Evolutionary conservation across 2,888 invertebrate genomes (phyloP).

Genomic region (Drepanosiphum platanoidis): DNA sequence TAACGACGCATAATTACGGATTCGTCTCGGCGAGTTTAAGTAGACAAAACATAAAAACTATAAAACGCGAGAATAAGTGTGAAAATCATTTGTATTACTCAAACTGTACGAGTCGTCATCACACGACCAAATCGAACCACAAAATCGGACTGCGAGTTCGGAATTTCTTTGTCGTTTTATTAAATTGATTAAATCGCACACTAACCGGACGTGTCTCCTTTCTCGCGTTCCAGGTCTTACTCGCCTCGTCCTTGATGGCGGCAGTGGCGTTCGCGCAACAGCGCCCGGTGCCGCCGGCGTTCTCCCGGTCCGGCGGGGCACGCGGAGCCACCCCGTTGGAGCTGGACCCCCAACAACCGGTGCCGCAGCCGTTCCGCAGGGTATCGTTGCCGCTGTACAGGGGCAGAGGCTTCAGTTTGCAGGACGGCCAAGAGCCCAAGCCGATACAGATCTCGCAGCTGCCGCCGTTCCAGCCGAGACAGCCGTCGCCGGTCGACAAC

Average conservation of each 20-base stretch:
- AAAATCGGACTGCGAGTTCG: too few relatives aligned
- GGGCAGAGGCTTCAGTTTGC: constrained; percentile 42
- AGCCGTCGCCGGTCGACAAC: neutral
- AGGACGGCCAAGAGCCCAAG: constrained; percentile 32
- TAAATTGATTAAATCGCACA: too few relatives aligned
- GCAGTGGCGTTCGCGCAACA: constrained; percentile 2
- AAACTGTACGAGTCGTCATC: too few relatives aligned
- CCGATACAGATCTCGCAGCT: neutral
- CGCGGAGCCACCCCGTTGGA: neutral
- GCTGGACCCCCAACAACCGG: constrained; percentile 19
- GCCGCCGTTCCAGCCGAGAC: constrained; percentile 39
- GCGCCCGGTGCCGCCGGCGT: neutral
- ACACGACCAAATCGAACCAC: too few relatives aligned
- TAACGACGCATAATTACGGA: too few relatives aligned
- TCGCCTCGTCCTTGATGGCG: neutral
- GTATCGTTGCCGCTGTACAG: constrained; percentile 37
- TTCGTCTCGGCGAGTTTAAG: too few relatives aligned
- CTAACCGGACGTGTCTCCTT: neutral
- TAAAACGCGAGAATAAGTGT: too few relatives aligned
- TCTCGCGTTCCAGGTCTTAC: neutral
- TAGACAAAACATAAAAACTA: too few relatives aligned
- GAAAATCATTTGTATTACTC: too few relatives aligned
- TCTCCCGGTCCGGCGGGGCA: constrained; percentile 2
- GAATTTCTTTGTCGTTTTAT: too few relatives aligned
- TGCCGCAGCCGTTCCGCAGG: constrained; percentile 41